Evolutionary conservation across 2,888 invertebrate species (phyloP), one percentile per base, ranked within the genome.

Genomic region (Eugnorisma glareosa): DNA sequence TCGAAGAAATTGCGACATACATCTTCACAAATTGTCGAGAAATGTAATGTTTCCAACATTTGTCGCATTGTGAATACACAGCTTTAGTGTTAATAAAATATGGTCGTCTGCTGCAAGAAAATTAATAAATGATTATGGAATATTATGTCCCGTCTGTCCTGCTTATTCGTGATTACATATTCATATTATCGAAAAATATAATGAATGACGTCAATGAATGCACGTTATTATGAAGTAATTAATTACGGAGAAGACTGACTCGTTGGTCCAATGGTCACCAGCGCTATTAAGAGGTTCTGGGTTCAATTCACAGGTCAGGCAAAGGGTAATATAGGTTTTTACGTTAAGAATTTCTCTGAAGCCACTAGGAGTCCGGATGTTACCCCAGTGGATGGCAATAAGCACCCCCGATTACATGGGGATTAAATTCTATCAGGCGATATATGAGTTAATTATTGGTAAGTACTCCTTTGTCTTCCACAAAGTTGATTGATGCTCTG

Each of bases 51-150:
- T 40, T 2, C 15, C 43, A 35, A 61, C 28, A 24, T 81, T 75
- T 66, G 78, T 82, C 61, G 57, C 28, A 0, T 1, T 18, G 31
- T 67, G 77, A 73, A 73, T 82, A n/a, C 28, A 43, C 28, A 15
- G 66, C 81, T 73, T 81, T 77, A 77, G 18, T 80, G 61, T 68
- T 59, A 28, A 59, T 66, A 67, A 70, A 70, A 67, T 66, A 40
- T 24, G 7, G n/a, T 57, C 10, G 51, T 66, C 18, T 13, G 21
- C 67, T 61, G 43, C 59, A 54, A 59, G 24, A 11, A 11, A 54
- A 67, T 79, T 61, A 78, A 78, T 45, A 21, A 75, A 37, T 75
- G 0, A n/a, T 48, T 37, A 59, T 77, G 73, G 15, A 15, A 24
- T 54, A 2, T n/a, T 13, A 18, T 28, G 13, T 37, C 31, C 4